Evolutionary conservation across 2,797 vertebrate species (phyloP), one percentile per base, ranked within the genome.

Genomic region (Trachops cirrhosus): DNA sequence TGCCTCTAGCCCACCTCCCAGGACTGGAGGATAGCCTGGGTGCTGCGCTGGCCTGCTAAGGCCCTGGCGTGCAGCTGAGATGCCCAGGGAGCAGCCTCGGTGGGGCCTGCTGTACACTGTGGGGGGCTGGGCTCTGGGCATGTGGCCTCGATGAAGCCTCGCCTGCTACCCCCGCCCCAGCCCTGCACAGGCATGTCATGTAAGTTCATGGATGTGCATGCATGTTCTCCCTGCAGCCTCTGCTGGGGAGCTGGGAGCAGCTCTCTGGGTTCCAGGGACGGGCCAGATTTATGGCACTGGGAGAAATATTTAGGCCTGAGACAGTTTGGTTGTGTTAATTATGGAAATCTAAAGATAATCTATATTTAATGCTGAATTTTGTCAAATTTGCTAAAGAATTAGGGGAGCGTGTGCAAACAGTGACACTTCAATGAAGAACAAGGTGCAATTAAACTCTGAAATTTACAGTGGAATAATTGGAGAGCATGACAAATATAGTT

Each of bases 401-500:
- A 97, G 98, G 98, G 97, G 97, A 98, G 97, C 97, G 93, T 98
- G 97, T 97, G 98, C 98, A 97, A 96, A 59, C 94, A 98, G 97
- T 98, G 98, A 97, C 98, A 98, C 97, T 98, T 98, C 97, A 98
- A 98, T 98, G 98, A 98, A 98, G 98, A 98, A 97, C 97, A 98
- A 98, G 98, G 98, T 98, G 98, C 98, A 98, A 98, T 98, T 98
- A 98, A 98, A 97, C 98, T 98, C 98, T 96, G 67, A 98, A 98
- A 98, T 70, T 98, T 98, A 98, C 98, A 98, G 98, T 96, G 98
- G 98, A 98, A 98, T 98, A 98, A 98, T 98, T 98, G 98, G 98
- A 98, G 97, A 97, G 98, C 98, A 98, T 98, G 98, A 98, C 98
- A 98, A 98, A 98, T 98, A 98, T 86, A 98, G 98, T 98, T 98